Base-by-base conservation (phyloP, 2,888 invertebrate genomes). In the Thecocarcelia acutangulata region DNA sequence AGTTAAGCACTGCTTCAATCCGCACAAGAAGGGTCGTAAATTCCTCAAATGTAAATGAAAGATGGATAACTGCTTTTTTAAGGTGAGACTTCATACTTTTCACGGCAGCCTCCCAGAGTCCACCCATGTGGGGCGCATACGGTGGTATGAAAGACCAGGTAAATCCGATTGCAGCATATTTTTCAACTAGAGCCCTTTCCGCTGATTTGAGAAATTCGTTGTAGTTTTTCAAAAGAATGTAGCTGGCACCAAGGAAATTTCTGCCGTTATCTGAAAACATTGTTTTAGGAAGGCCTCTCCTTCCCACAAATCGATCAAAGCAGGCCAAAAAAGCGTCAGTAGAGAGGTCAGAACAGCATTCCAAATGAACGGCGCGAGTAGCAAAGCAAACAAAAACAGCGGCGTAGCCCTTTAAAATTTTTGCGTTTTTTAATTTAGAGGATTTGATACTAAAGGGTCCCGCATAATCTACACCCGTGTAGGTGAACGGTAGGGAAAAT, bases 361-460 rank as follows among this genome's bases (percentile, higher is more conserved):
- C 46, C 3, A 46, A 2, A 17, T 46, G 46, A 0, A 46, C 46
- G 4, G 46, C 46, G 9, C 46, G 46, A 17, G 46, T 46, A 17
- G 46, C 17, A 17, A 46, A 17, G 17, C 46, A 46, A 3, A 15
- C 46, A 17, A 46, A 46, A 1, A 46, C 17, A 6, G 17, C 46
- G 3, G 17, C 46, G 6, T 46, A 46, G 0, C 44, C 12, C 50
- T 83, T 84, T 3, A 64, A 8, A 0, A 72, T 11, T 46, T 66
- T 70, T 11, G 76, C 73, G 15, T 63, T 64, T 42, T 70, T 50
- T 1, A 69, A 15, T 6, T 19, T 12, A 0, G 59, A 74, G 0
- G 77, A 52, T 61, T 83, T 83, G 0, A 83, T 59, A 6, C 52
- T 44, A 24, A 83, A 83, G 1, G 79, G 82, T 4, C 83, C 80